Evolutionary conservation across 1,140 invertebrate species (phyloP), one percentile per base, ranked within the genome.

Genomic region (Scaptomyza montana): DNA sequence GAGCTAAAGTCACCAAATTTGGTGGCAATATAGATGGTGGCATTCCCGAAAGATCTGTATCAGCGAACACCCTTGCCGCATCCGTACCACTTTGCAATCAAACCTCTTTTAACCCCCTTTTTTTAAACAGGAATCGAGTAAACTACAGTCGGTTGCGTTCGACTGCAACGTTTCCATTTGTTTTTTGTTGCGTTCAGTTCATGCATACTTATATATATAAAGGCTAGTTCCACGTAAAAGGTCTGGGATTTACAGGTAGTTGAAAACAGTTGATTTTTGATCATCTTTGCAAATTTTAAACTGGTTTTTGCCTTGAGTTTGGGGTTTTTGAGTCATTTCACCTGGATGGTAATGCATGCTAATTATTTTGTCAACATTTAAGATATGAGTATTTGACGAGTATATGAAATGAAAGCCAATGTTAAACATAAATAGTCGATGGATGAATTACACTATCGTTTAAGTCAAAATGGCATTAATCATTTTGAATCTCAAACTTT

Each of bases 331-430:
- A 30, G 54, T 72, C 55, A 33, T 68, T 67, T 73, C 61, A 60
- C 43, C 56, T 53, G 43, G 33, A 68, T 62, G 68, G 70, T 73
- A 73, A 73, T 68, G 60, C 64, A 49, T 74, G 77, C 77, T 82
- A 82, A 82, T 82, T 74, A 59, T 77, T 74, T 74, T 79, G 77
- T 77, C 77, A 82, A 80, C 69, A 79, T 77, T 66, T 64, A 43
- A 53, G 60, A 70, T 60, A 57, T n/a, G n/a, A n/a, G 3, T n/a
- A 68, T 55, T 62, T 64, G 54, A 39, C 46, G 56, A 56, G 71
- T 71, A 55, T 68, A 33, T 33, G 53, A 73, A 61, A 54, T 60
- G 45, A 54, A 67, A 73, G 64, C 56, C 25, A 45, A 2, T 41
- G 41, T 10, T 16, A 10, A 47, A n/a, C 33, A n/a, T 19, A 46